Base-by-base conservation (phyloP, 2,888 invertebrate genomes). In the Trichogramma dendrolimi region DNA sequence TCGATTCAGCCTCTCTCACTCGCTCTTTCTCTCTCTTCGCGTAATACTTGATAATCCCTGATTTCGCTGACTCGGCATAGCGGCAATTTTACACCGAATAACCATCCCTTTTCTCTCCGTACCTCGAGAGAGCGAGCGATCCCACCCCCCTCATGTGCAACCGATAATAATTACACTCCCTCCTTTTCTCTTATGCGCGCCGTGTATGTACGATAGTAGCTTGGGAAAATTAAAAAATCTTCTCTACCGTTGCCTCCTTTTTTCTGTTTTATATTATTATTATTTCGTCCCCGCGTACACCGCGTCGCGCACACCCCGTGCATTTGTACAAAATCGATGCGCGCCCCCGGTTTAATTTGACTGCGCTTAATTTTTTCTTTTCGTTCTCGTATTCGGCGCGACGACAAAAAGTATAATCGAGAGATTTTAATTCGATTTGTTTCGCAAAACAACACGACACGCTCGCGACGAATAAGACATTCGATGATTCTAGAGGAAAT, bases 21-120 rank as follows among this genome's bases (percentile, higher is more conserved):
- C 42, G 5, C 58, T 39, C 50, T 51, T 43, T 38, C 58, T 57
- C 62, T 43, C 55, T 10, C 5, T 10, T 42, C n/a, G 7, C 60
- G 49, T 65, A 62, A 65, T 62, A 62, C 65, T 64, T 59, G 63
- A 58, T 65, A 64, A 64, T 67, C 62, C 58, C 52, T 51, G 60
- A 60, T 61, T 64, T 46, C 64, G 62, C 65, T 65, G 65, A 65
- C 60, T 65, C 58, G 64, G 55, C 62, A 51, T 53, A 52, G 53
- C 56, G 60, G 60, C 60, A 60, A 62, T 65, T 65, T 62, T 60
- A 60, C 49, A 40, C 61, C 52, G 40, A 38, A 4, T 44, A 11
- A 8, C 39, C 44, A 6, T 27, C 27, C 27, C 27, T 27, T 27
- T 27, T 27, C 27, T 27, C 27, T 27, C 27, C 27, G 27, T 27